These are phyloP conservation scores for Meghimatium bilineatum DNA, from an alignment of 2,888 invertebrate genomes.

Conservation along the genomic window DNA sequence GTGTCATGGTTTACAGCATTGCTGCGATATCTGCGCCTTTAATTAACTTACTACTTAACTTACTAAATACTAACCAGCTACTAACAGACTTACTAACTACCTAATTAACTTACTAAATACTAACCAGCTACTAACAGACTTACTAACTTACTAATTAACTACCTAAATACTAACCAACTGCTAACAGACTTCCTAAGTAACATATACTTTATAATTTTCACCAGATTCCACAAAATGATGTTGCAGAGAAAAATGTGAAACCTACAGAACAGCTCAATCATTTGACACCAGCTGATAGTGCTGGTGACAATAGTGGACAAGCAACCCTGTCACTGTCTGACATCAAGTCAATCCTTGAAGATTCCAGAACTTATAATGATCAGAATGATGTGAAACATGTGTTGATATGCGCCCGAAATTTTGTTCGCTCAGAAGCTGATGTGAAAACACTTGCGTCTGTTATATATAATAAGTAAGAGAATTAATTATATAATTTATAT, in stretches of 20 bases:
- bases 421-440: constrained; percentile 43
- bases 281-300: background rate
- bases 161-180: no score
- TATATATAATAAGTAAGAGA: constrained; percentile 45
- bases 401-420: constrained; percentile 37
- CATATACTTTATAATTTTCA: background rate
- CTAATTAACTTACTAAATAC: no score
- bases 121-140: no score
- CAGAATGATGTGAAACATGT: constrained; percentile 42
- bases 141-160: no score
- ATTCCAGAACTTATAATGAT: constrained; percentile 45
- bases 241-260: background rate
- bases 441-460: constrained; percentile 38
- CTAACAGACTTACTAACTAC: no score
- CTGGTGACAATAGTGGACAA: background rate
- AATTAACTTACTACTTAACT: no score
- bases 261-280: background rate
- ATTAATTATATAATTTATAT: background rate
- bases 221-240: constrained; percentile 4
- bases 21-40: no score
- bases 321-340: constrained; percentile 38
- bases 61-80: no score
- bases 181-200: no score
- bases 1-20: no score
- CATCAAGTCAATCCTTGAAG: constrained; percentile 46